These are phyloP conservation scores for Leucoraja ocellata DNA, from an alignment of 2,797 vertebrate species.

Conservation along the genomic window DNA sequence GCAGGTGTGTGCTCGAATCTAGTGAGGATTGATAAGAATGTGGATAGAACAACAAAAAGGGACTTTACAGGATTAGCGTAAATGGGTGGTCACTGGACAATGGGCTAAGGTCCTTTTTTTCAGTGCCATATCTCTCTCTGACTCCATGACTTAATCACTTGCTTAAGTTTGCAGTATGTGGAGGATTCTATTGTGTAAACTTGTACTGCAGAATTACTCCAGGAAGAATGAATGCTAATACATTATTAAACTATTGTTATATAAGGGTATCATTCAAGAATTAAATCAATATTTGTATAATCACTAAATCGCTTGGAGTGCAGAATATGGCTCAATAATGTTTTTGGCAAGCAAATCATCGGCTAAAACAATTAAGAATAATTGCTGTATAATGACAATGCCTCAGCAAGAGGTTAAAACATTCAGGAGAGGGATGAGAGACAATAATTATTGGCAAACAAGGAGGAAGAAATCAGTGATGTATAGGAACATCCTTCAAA, in stretches of 20 bases:
- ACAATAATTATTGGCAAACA: neutral
- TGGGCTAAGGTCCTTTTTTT: too few species aligned
- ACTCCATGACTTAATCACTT: too few species aligned
- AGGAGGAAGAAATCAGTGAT: neutral
- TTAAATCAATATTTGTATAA: neutral
- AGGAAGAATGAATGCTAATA: neutral
- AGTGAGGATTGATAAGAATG: too few species aligned
- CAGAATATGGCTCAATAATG: neutral
- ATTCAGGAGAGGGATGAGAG: neutral
- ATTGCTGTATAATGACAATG: neutral
- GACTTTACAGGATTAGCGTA: too few species aligned
- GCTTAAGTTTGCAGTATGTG: neutral
- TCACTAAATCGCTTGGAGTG: neutral
- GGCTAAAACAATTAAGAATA: neutral
- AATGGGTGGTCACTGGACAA: too few species aligned
- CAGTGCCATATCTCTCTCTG: too few species aligned
- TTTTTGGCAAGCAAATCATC: neutral
- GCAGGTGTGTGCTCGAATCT: too few species aligned
- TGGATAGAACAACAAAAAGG: too few species aligned
- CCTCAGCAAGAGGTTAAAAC: neutral
- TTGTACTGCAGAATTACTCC: neutral
- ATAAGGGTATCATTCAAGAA: neutral
- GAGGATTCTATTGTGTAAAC: neutral
- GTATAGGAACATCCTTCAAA: neutral
- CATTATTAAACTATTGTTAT: neutral